Evolutionary conservation across 2,797 vertebrate genomes (phyloP), one percentile per base, ranked within the genome.

Genomic region (Toxotes lorentzi): DNA sequence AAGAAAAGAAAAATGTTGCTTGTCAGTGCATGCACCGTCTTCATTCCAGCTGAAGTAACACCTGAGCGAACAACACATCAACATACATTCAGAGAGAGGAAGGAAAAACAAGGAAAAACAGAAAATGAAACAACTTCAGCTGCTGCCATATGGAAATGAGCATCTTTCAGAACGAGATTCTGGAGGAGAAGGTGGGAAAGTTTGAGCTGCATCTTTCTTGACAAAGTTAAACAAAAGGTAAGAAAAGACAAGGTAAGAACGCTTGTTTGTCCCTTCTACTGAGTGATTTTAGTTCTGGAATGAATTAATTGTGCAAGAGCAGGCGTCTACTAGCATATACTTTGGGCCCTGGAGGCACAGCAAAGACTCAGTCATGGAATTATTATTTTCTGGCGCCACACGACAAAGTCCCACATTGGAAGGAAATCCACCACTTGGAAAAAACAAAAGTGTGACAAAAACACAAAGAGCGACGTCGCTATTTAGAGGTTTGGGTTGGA

Each of bases 401-500:
- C 62, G 78, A 64, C 53, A 67, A 24, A 81, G 86, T 80, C 53
- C 45, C 41, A 48, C 45, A 73, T 45, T 79, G 67, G 75, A 24
- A 83, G 64, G 35, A 73, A 81, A 88, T 80, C 66, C 73, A 66
- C 16, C 70, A 83, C 62, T 73, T 64, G 35, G 58, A 76, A 58
- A 83, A 70, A 83, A 40, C 23, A 61, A 67, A 75, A 74, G 38
- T 80, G 76, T 80, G 80, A 87, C 77, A 67, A 78, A 83, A 85
- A 78, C 53, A 82, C 58, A 79, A 88, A 84, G 51, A 83, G 73
- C 47, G 74, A 83, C 54, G 58, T 72, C 78, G 38, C 85, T 88
- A 82, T 90, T 89, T 88, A 73, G 75, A 79, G 78, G 60, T 69
- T 82, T 74, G 79, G 60, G 27, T 24, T 27, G 69, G 70, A 88